These are phyloP conservation scores for Lutraria lutraria DNA, from an alignment of 2,888 invertebrate species.

Conservation along the genomic window DNA sequence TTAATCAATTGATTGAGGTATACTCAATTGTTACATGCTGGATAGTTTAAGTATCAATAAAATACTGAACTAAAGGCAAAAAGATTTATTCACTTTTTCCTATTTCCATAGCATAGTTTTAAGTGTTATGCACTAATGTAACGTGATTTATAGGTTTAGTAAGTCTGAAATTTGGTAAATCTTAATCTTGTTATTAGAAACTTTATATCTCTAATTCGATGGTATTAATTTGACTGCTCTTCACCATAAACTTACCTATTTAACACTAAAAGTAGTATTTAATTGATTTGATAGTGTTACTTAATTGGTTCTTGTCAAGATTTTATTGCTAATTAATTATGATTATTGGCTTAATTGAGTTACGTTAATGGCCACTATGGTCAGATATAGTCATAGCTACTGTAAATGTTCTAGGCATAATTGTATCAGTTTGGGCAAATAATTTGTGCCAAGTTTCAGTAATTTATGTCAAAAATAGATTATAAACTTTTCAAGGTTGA, in stretches of 20 bases:
- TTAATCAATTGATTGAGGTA: too few species aligned
- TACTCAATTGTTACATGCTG: too few species aligned
- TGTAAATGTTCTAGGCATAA: background rate
- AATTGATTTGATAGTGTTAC: background rate
- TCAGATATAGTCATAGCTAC: background rate
- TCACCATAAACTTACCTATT: background rate
- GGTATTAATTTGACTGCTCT: background rate
- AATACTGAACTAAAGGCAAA: too few species aligned
- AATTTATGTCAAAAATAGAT: conserved; percentile 10
- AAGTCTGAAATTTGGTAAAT: too few species aligned
- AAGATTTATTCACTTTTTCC: too few species aligned
- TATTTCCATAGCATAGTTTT: too few species aligned
- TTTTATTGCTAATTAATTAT: conserved; percentile 34
- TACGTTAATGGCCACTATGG: background rate
- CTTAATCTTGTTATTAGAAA: too few species aligned
- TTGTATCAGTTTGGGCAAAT: background rate
- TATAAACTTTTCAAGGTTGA: conserved; percentile 1
- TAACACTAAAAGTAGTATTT: background rate
- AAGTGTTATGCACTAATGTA: too few species aligned
- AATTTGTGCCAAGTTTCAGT: background rate
- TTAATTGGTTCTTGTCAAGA: conserved; percentile 29
- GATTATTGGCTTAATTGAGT: conserved; percentile 14
- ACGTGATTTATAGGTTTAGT: too few species aligned
- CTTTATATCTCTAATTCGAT: background rate
- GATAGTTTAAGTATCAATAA: too few species aligned